Evolutionary conservation across 1,140 invertebrate genomes (phyloP).

Genomic region (Drosophila miranda): DNA sequence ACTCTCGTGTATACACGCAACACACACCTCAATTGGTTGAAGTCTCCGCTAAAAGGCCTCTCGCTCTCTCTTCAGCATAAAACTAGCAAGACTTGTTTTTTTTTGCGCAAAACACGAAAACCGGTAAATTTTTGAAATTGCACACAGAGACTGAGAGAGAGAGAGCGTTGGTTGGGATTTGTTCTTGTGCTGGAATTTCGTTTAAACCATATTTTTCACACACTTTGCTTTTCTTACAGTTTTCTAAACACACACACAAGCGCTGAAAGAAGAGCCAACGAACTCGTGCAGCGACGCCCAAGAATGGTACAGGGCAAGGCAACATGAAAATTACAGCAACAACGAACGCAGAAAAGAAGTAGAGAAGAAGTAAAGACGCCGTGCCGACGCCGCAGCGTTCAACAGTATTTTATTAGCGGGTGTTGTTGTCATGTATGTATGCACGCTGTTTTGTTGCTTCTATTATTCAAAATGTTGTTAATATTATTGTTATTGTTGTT

Average conservation of each 20-base stretch:
- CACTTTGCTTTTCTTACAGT: constrained; percentile 74
- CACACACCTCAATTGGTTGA: constrained; percentile 73
- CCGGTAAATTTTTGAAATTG: constrained; percentile 69
- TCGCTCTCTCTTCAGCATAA: constrained; percentile 37
- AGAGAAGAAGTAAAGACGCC: constrained; percentile 32
- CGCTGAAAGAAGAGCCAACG: constrained; percentile 56
- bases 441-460: constrained; percentile 35
- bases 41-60: constrained; percentile 53
- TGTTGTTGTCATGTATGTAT: constrained; percentile 76
- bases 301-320: constrained; percentile 74
- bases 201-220: constrained; percentile 75
- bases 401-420: constrained; percentile 66
- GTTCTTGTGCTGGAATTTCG: constrained; percentile 50
- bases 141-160: constrained; percentile 17
- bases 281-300: constrained; percentile 76
- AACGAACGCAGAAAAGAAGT: constrained; percentile 55
- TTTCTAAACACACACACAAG: constrained; percentile 69
- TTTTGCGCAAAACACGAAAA: constrained; percentile 69
- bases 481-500: constrained; percentile 35
- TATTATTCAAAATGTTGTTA: constrained; percentile 32
- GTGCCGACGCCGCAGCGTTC: constrained; percentile 16
- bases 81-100: constrained; percentile 79
- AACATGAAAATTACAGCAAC: constrained; percentile 74
- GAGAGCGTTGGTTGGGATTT: constrained; percentile 13
- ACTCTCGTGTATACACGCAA: constrained; percentile 59